These are phyloP conservation scores for Botrylloides violaceus DNA, from an alignment of 23 tunicate species.

Conservation along the genomic window DNA sequence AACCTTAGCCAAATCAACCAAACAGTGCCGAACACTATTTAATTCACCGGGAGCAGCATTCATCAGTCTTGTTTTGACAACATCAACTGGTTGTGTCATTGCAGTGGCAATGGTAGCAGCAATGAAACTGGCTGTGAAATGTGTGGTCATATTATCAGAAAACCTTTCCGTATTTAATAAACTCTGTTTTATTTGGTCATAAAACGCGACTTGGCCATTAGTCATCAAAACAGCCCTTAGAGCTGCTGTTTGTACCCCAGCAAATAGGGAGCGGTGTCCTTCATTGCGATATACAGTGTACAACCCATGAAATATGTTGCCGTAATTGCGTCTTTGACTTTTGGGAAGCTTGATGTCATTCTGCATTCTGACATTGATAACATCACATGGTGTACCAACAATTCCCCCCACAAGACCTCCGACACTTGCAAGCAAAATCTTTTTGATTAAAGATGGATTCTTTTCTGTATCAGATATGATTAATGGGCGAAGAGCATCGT, in stretches of 20 bases:
- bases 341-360: conserved; percentile 76
- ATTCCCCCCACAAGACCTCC: conserved; percentile 88
- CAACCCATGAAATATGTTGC: conserved; percentile 82
- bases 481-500: conserved; percentile 50
- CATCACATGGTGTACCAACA: conserved; percentile 92
- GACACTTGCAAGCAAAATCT: conserved; percentile 63
- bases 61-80: conserved; percentile 87
- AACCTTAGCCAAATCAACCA: conserved; percentile 42
- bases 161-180: conserved; percentile 43
- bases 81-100: conserved; percentile 93
- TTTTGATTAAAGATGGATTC: conserved; percentile 67
- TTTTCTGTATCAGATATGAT: conserved; percentile 22
- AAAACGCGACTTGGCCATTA: conserved; percentile 90
- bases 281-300: conserved; percentile 56
- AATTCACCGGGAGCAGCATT: conserved; percentile 78
- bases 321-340: conserved; percentile 62
- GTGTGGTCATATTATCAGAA: conserved; percentile 63
- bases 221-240: conserved; percentile 73
- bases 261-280: conserved; percentile 64
- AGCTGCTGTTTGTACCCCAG: conserved; percentile 88
- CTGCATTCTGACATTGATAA: conserved; percentile 84
- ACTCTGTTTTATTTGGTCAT: conserved; percentile 74
- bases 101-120: conserved; percentile 87
- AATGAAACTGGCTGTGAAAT: conserved; percentile 70
- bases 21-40: conserved; percentile 45